Conservation (phyloP, 2,113 vertebrate species). For the Pandion haliaetus region DNA sequence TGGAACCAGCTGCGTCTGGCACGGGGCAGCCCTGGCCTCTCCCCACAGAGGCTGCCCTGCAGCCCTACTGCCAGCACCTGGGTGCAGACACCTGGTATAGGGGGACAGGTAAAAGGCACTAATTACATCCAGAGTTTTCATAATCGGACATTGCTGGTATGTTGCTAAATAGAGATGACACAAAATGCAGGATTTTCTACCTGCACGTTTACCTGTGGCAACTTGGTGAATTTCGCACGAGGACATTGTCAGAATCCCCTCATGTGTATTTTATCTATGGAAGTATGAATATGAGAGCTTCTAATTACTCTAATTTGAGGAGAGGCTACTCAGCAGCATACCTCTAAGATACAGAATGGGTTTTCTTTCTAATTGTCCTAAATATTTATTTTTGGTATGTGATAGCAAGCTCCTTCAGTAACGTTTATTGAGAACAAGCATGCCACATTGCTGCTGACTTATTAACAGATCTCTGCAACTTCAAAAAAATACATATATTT, state of each 20-base stretch:
- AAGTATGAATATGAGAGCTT: neutral
- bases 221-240: neutral
- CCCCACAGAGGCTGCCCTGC: neutral
- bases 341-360: neutral
- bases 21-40: neutral
- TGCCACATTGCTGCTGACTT: neutral
- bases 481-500: neutral
- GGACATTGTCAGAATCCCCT: neutral
- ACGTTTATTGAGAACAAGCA: neutral
- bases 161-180: neutral
- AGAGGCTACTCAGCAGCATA: neutral
- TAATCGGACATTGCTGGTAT: neutral
- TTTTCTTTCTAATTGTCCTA: neutral
- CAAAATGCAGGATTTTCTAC: neutral
- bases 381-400: neutral
- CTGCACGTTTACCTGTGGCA: neutral
- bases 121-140: neutral
- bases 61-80: fast-evolving
- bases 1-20: too few species aligned
- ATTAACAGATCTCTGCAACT: neutral
- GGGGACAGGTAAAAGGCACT: neutral
- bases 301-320: neutral
- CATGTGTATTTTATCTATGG: neutral
- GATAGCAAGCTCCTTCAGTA: neutral
- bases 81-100: too few species aligned